Base-by-base conservation (phyloP, 2,797 vertebrate species). In the Melanotaenia nigrans region DNA sequence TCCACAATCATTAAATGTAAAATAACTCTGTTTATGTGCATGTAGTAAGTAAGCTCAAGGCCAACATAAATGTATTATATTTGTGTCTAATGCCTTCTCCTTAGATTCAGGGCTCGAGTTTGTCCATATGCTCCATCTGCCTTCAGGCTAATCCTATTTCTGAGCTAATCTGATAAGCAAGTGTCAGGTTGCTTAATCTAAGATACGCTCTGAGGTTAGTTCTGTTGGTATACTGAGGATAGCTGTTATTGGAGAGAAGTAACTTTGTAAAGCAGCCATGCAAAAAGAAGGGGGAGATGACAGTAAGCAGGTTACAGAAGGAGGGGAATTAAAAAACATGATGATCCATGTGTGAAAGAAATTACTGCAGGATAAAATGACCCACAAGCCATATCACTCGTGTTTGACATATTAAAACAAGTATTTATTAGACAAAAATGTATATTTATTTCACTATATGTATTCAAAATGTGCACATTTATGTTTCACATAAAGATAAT, bases 101-200 rank as follows among this genome's bases (percentile, higher is more conserved):
- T 24, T 62, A 54, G 12, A 69, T 32, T 61, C 32, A 22, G 16
- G 67, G 53, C 38, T 73, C 35, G 57, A 25, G 28, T n/a, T 59
- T 33, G 40, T 49, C 68, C 62, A 38, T 53, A 33, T 10, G 71
- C 61, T 80, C 87, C 89, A 89, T 92, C 89, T 92, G 88, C 73
- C 25, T 65, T 14, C 10, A 53, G 33, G 65, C 68, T 92, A 91
- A 90, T 92, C 90, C 67, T 56, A 70, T 84, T 74, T 67, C 70
- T 64, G 49, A 7, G 14, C 25, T 88, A 90, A 93, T 91, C 89
- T 79, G 81, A 90, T 91, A 86, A 90, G 32, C 38, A 45, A 55
- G 51, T n/a, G 22, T 42, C 54, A 79, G 73, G 60, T 25, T 68
- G 71, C 33, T 22, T 8, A 56, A 65, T 60, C 30, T 76, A 28